phyloP scores from a whole-genome alignment of 2,797 vertebrate genomes.

The Cryptoblepharus egeriae region DNA sequence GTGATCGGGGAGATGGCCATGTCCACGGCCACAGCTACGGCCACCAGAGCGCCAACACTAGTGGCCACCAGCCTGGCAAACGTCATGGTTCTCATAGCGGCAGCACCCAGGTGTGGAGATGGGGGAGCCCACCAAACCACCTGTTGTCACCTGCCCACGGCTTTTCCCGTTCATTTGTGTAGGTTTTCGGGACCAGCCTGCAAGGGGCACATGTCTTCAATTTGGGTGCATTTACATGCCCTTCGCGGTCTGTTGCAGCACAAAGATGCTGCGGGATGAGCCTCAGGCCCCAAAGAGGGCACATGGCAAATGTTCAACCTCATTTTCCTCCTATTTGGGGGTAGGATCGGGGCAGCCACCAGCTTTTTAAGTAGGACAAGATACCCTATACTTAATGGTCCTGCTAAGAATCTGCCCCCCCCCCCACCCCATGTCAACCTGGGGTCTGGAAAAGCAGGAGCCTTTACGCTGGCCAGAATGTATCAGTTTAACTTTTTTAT shows the following conservation, averaged over 20 bases:
- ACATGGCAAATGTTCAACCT: too few species aligned
- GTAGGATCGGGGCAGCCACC: too few species aligned
- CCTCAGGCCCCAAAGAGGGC: too few species aligned
- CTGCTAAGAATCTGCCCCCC: too few species aligned
- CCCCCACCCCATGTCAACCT: too few species aligned
- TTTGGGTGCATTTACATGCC: conserved; percentile 13
- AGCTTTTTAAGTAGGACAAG: too few species aligned
- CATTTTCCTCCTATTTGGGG: too few species aligned
- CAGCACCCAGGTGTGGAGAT: accelerated
- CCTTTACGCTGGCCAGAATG: too few species aligned
- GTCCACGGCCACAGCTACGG: not conserved
- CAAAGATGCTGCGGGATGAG: not conserved
- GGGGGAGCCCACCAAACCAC: accelerated
- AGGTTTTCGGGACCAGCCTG: not conserved
- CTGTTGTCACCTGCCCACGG: accelerated
- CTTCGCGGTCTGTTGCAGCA: not conserved
- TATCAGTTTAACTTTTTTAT: too few species aligned
- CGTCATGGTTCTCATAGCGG: conserved; percentile 21
- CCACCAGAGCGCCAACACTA: conserved; percentile 10
- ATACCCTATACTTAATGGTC: too few species aligned
- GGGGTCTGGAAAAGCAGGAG: too few species aligned
- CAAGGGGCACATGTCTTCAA: not conserved
- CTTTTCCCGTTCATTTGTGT: not conserved
- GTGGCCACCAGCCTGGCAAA: not conserved
- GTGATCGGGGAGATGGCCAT: not conserved